Evolutionary conservation across 2,888 invertebrate species (phyloP), one percentile per base, ranked within the genome.

Genomic region (Dasypolia templi): DNA sequence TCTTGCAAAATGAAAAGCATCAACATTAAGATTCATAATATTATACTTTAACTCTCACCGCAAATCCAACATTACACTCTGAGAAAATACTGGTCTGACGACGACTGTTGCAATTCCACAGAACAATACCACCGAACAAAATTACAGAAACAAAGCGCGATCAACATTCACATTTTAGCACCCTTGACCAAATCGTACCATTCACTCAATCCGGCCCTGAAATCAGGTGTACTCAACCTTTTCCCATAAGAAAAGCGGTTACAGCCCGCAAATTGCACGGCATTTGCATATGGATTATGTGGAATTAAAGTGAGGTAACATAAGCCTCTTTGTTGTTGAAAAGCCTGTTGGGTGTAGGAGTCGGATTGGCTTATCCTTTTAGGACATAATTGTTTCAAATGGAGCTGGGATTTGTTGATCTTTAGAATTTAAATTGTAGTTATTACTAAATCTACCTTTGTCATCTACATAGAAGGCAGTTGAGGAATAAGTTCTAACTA

Each of bases 221-320:
- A 67, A 72, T 55, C 85, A 88, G 87, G 83, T 87, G 90, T 79
- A 85, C 72, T 82, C 83, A 83, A 88, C 84, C 17, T 49, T 90
- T 92, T 92, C 92, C 89, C 91, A 92, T 91, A 91, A 79, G 90
- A 89, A 90, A 89, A 88, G 88, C 70, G 82, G 88, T 87, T 87
- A 88, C 86, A 87, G 84, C 81, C 64, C 64, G 77, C 79, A 88
- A 90, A 90, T 92, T 89, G 82, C 87, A 84, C 77, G 85, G 86
- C 87, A 91, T 91, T 91, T 90, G 85, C 79, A 78, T 86, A 87
- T 81, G 87, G 87, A 88, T 89, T 88, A 89, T 85, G 86, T 89
- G 85, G 78, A 85, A 91, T 91, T 92, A 91, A 77, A 79, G 87
- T 91, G 88, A 84, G 85, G 85, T 89, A 89, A 91, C 83, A 76